phyloP scores from a whole-genome alignment of 1,140 invertebrate species.

The Caenorhabditis inopinata region DNA sequence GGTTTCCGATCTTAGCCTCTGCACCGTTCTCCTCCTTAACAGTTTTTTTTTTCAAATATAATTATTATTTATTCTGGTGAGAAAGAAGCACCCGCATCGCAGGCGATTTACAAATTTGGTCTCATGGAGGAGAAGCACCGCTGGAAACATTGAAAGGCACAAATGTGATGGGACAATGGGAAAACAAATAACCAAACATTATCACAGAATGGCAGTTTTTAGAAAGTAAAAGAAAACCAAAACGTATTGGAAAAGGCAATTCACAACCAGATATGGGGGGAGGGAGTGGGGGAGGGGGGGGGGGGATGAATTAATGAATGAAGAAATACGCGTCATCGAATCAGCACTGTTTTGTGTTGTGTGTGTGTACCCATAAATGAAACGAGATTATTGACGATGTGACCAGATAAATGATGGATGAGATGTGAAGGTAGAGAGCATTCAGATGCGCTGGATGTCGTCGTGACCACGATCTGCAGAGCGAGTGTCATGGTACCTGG shows the following conservation, averaged over 20 bases:
- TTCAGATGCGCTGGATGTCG: neutral
- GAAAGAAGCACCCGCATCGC: neutral
- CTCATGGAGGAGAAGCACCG: neutral
- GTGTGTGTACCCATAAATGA: neutral
- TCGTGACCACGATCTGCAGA: neutral
- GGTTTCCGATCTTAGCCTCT: too few species aligned
- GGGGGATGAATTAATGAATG: neutral
- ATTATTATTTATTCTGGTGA: too few species aligned
- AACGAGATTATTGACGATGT: neutral
- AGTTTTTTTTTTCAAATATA: neutral
- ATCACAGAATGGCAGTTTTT: neutral
- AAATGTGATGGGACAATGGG: neutral
- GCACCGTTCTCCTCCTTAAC: too few species aligned
- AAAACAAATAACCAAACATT: neutral
- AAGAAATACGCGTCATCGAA: conserved; percentile 19
- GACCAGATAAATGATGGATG: neutral
- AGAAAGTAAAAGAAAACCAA: too few species aligned
- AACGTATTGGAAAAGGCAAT: neutral
- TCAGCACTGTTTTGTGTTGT: neutral
- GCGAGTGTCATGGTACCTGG: neutral
- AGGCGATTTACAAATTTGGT: neutral
- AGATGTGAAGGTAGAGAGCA: neutral
- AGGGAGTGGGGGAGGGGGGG: neutral
- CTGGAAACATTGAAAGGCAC: conserved; percentile 13
- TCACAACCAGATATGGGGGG: neutral